Base-by-base conservation (phyloP, 2,888 invertebrate genomes). In the Limnephilus rhombicus region DNA sequence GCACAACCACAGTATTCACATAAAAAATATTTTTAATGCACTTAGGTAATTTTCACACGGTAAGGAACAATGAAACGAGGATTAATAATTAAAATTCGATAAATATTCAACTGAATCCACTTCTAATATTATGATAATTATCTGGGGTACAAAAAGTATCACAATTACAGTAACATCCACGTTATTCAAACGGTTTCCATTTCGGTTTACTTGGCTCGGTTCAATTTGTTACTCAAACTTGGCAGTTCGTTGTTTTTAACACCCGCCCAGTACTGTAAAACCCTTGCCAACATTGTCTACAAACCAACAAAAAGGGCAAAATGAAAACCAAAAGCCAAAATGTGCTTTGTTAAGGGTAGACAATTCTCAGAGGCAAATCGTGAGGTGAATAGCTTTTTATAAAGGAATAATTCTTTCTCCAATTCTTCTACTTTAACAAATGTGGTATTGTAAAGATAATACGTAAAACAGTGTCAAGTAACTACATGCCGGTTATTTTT, bases 211-310 rank as follows among this genome's bases (percentile, higher is more conserved):
- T 87, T 31, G 31, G 31, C 87, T 18, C 31, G 0, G 49, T 49
- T 29, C 87, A 29, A 49, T 87, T 87, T 53, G 49, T 87, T 87
- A 87, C 87, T 87, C 87, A 87, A 87, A 87, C 68, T 49, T 53
- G 87, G 18, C 87, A 87, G 31, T 53, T 53, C 49, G 29, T 87
- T 87, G 87, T 87, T 87, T 87, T 86, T 53, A n/a, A 53, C 49
- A 12, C 18, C 87, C 87, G 53, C 68, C 68, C 34, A 29, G 29
- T 53, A 53, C 68, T 31, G 49, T 53, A 13, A 11, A 87, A 49
- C 53, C 87, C 18, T 68, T 53, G 41, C 49, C 12, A 15, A 49
- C 12, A 87, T 29, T 53, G 29, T 49, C 87, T 34, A 53, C 49
- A 12, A 34, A n/a, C 49, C 53, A 31, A 29, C 31, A 87, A 87